A percentile compares a stretch with the other conserved stretches of the same genome.
phyloP scores from a whole-genome alignment of 92 coral and sea anemone species.

The Diadumene lineata region DNA sequence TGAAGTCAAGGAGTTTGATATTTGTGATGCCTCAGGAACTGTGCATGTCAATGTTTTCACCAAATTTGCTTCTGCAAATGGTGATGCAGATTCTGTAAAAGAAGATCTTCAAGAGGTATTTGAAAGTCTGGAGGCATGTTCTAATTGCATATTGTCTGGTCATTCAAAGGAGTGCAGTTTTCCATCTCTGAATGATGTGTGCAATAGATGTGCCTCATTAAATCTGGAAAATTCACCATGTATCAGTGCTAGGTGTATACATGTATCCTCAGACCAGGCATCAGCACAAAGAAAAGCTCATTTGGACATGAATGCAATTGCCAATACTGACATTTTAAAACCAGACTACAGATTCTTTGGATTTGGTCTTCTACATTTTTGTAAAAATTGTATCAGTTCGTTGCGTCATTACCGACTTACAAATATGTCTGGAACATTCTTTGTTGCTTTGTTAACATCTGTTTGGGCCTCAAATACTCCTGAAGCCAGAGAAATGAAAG shows the following conservation, averaged over 20 bases:
- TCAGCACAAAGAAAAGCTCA: slow-evolving; percentile 46
- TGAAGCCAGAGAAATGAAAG: slow-evolving; percentile 44
- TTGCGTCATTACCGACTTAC: slow-evolving; percentile 58
- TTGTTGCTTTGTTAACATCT: slow-evolving; percentile 41
- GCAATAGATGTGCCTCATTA: too few species aligned
- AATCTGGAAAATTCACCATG: too few species aligned
- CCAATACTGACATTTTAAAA: background rate
- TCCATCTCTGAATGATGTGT: too few species aligned
- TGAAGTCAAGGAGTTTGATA: slow-evolving; percentile 64
- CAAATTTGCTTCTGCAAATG: too few species aligned
- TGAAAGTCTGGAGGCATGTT: too few species aligned
- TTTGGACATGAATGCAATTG: slow-evolving; percentile 12
- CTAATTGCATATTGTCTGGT: too few species aligned
- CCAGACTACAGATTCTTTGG: slow-evolving; percentile 48
- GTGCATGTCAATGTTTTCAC: slow-evolving; percentile 50
- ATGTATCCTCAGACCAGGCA: slow-evolving; percentile 59
- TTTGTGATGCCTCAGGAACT: slow-evolving; percentile 49
- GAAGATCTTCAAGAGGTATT: too few species aligned
- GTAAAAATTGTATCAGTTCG: slow-evolving; percentile 50
- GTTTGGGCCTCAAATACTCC: slow-evolving; percentile 63
- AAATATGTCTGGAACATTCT: slow-evolving; percentile 45
- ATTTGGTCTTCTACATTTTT: slow-evolving; percentile 61
- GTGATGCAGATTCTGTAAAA: too few species aligned
- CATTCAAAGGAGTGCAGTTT: too few species aligned
- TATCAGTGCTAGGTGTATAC: slow-evolving; percentile 29